Base-by-base conservation (phyloP, 2,888 invertebrate genomes). In the Altica lythri region DNA sequence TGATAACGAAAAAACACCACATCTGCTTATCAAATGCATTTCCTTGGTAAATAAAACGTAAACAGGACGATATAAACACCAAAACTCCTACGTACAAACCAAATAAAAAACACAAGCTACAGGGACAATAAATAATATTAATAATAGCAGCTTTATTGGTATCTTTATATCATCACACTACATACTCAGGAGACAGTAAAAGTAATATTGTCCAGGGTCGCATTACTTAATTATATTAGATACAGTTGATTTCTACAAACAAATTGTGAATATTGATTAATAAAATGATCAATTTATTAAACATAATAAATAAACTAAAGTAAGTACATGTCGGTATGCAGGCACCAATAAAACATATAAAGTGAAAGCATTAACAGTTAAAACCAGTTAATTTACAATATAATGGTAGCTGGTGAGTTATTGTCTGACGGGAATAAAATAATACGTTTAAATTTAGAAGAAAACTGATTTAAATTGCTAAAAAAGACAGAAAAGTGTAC, bases 151-250 rank as follows among this genome's bases (percentile, higher is more conserved):
- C 47, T 56, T 59, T 56, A 59, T 53, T 53, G 59, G 50, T 50
- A 51, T 53, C 55, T 56, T 53, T 56, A 59, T 59, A 53, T 50
- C n/a, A n/a, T 53, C 53, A 56, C 51, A 59, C 51, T 56, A 59
- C 48, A 56, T 42, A 50, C 53, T 53, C 44, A 34, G 27, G 34
- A 44, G 48, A 38, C 46, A 47, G 50, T 52, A 32, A 45, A 45
- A 30, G 14, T 30, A 19, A 6, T 46, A 45, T 34, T 53, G 13
- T 8, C 2, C 16, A 19, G 25, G 40, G 12, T 2, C 40, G 14
- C 22, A 25, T 13, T 22, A 19, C 10, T 2, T 8, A 19, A 18
- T 37, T n/a, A 37, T 12, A 10, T 10, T 9, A 27, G 2, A 5
- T 2, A n/a, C 27, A 5, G 6, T 27, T 27, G 5, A 9, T 27